Evolutionary conservation across 2,888 invertebrate genomes (phyloP).

Genomic region (Xiphydria camelus): DNA sequence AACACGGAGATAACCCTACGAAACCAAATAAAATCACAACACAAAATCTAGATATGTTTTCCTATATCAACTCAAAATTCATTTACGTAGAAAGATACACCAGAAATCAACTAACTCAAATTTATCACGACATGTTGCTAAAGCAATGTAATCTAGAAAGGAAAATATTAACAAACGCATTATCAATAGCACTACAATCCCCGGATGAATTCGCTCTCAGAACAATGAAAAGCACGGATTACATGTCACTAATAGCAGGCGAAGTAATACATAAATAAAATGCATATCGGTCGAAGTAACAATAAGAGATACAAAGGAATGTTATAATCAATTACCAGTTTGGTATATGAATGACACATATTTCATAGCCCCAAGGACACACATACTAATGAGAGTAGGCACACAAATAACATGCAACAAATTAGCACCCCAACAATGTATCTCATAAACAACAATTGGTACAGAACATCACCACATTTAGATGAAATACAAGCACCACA

Average conservation of each 20-base stretch:
- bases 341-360: conserved; percentile 17
- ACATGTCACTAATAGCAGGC: conserved; percentile 30
- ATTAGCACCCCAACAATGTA: conserved; percentile 23
- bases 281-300: conserved; percentile 20
- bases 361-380: conserved; percentile 24
- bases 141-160: conserved; percentile 31
- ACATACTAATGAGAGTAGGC: conserved; percentile 19
- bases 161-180: conserved; percentile 32
- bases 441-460: conserved; percentile 21
- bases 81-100: conserved; percentile 30
- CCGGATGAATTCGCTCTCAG: conserved; percentile 34
- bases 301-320: conserved; percentile 19
- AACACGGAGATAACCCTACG: not conserved
- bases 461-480: not conserved
- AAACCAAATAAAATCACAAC: not conserved
- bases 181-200: conserved; percentile 25
- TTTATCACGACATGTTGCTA: conserved; percentile 29
- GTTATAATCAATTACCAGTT: conserved; percentile 26
- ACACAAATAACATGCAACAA: conserved; percentile 22
- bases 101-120: conserved; percentile 18
- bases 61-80: conserved; percentile 27
- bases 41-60: conserved; percentile 19
- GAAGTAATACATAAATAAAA: conserved; percentile 30
- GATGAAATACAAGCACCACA: not conserved
- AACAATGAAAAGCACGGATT: conserved; percentile 32